A percentile compares a stretch with the other conserved stretches of the same genome.
phyloP scores from a whole-genome alignment of 2,113 vertebrate genomes.

The Notechis scutatus region DNA sequence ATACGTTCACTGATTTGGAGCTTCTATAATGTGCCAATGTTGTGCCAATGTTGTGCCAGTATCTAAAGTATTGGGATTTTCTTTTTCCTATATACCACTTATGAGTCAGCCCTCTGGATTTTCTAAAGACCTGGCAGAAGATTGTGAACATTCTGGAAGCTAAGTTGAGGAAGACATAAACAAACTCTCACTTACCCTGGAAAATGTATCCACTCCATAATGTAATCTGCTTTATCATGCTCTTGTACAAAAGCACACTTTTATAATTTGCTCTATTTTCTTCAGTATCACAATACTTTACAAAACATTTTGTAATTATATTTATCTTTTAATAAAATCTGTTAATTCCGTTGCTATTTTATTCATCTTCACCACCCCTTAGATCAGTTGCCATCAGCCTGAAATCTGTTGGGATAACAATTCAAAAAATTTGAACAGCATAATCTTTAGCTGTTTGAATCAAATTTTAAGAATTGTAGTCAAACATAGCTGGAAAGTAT shows the following conservation, averaged over 20 bases:
- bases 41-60: background rate
- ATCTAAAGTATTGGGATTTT: background rate
- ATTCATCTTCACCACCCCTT: conserved; percentile 13
- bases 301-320: conserved; percentile 28
- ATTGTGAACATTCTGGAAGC: background rate
- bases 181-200: conserved; percentile 1
- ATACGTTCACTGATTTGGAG: background rate
- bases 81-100: background rate
- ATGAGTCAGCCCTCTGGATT: background rate
- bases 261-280: conserved; percentile 12
- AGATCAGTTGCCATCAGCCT: background rate
- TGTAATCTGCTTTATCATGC: background rate
- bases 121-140: background rate
- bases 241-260: conserved; percentile 22
- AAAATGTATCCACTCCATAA: background rate
- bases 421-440: background rate
- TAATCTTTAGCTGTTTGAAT: background rate
- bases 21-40: background rate
- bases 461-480: background rate
- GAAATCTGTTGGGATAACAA: background rate
- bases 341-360: conserved; percentile 13
- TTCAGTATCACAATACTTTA: conserved; percentile 1
- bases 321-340: conserved; percentile 10
- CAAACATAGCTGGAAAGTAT: background rate
- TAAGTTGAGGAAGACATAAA: background rate